Conservation (phyloP, 2,113 vertebrate genomes). For the Argyrosomus japonicus region DNA sequence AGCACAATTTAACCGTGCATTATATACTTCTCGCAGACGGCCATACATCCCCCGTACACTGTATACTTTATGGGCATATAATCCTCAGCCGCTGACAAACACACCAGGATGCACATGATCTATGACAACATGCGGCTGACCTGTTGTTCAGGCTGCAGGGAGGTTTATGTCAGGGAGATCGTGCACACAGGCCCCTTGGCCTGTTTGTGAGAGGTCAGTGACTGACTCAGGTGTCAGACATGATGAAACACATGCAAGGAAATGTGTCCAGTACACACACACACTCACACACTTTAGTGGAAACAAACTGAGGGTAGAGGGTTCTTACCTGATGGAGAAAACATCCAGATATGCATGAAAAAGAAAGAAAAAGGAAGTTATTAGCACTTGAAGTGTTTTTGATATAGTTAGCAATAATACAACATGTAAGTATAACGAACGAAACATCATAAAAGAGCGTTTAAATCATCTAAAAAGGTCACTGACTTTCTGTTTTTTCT, state of each 20-base stretch:
- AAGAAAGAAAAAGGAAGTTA: not conserved
- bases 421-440: not conserved
- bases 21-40: not conserved
- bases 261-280: slow-evolving; percentile 14
- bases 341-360: slow-evolving; percentile 16
- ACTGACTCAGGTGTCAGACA: slow-evolving; percentile 27
- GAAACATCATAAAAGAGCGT: slow-evolving; percentile 53
- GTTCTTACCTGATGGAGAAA: slow-evolving; percentile 66
- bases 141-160: slow-evolving; percentile 27
- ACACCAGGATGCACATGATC: slow-evolving; percentile 52
- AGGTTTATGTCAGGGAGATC: slow-evolving; percentile 26
- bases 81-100: slow-evolving; percentile 52
- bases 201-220: slow-evolving; percentile 56
- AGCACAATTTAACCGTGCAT: slow-evolving; percentile 20
- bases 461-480: slow-evolving; percentile 41
- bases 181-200: slow-evolving; percentile 25
- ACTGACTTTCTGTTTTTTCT: not conserved
- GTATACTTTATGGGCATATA: slow-evolving; percentile 26
- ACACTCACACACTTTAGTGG: not conserved
- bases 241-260: slow-evolving; percentile 33
- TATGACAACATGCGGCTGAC: slow-evolving; percentile 40
- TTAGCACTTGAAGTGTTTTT: slow-evolving; percentile 14
- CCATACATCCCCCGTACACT: slow-evolving; percentile 3
- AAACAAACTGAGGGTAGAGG: not conserved
- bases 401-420: not conserved